Evolutionary conservation across 2,113 vertebrate species (phyloP), one percentile per base, ranked within the genome.

Genomic region (Neodontobutis hainanensis): DNA sequence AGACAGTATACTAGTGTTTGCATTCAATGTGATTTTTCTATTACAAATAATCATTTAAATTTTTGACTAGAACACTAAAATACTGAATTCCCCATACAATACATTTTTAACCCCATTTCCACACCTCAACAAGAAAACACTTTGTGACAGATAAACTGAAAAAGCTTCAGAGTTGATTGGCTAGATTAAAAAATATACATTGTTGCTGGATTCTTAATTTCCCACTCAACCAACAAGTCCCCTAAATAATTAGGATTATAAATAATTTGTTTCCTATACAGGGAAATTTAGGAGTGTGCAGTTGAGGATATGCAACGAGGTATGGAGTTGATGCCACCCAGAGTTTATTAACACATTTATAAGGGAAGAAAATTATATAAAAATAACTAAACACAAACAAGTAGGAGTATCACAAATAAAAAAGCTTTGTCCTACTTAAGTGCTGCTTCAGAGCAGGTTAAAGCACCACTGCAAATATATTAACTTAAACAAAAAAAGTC

Each of bases 1-100:
- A 73, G 60, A 81, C 72, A 75, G 62, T 66, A 62, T 85, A 87
- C 74, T 75, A 84, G 65, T 62, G 64, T 84, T 76, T 73, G 84
- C 77, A 85, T 87, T 85, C 80, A 82, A 72, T 69, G 63, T 38
- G 53, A 70, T 84, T 83, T 16, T 63, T 89, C 84, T 85, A 81
- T 70, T 81, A 91, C 88, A 91, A 88, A 91, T 92, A 89, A 77
- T 82, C 82, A 61, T 86, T 81, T 90, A 63, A 89, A 84, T 88
- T 89, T 84, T 77, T 74, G 77, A 88, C 78, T 82, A 88, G 80
- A 66, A 91, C 86, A 84, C 89, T 91, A 90, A 93, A 92, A 93
- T 92, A 91, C 87, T 91, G 88, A 84, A 43, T 80, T 79, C 57
- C 78, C 67, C 59, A 75, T 74, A 77, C 69, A 84, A 89, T 81